Evolutionary conservation across 1,140 invertebrate species (phyloP).

Genomic region (Saccostrea echinata): DNA sequence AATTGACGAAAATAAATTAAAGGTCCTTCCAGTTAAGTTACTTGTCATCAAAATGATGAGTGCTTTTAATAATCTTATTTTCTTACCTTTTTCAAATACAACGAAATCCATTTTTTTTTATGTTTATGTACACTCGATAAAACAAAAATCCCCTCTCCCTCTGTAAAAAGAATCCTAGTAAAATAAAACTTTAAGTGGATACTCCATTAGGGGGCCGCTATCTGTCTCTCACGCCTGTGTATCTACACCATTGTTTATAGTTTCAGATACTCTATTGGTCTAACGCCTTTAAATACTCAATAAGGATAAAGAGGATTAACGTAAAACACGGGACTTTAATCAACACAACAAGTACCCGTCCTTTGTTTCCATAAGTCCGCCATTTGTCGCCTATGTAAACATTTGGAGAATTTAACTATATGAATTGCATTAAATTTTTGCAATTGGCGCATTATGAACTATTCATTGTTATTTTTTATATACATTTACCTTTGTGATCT

Average conservation of each 20-base stretch:
- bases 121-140: background rate
- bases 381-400: background rate
- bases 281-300: slow-evolving; percentile 24
- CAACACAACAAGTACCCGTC: background rate
- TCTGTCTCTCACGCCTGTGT: background rate
- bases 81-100: slow-evolving; percentile 8
- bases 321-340: background rate
- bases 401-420: background rate
- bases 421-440: background rate
- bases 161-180: too few species aligned
- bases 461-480: too few species aligned
- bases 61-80: too few species aligned
- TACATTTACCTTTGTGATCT: too few species aligned
- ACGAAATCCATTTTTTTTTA: background rate
- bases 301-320: background rate
- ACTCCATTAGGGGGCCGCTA: background rate
- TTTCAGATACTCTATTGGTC: background rate
- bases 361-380: slow-evolving; percentile 28
- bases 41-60: too few species aligned
- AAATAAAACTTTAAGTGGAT: too few species aligned
- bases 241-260: slow-evolving; percentile 1
- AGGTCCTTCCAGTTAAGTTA: too few species aligned
- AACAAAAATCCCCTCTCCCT: background rate
- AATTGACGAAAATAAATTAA: too few species aligned
- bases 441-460: background rate